phyloP scores from a whole-genome alignment of 2,113 vertebrate genomes.

The Peucedramus taeniatus region DNA sequence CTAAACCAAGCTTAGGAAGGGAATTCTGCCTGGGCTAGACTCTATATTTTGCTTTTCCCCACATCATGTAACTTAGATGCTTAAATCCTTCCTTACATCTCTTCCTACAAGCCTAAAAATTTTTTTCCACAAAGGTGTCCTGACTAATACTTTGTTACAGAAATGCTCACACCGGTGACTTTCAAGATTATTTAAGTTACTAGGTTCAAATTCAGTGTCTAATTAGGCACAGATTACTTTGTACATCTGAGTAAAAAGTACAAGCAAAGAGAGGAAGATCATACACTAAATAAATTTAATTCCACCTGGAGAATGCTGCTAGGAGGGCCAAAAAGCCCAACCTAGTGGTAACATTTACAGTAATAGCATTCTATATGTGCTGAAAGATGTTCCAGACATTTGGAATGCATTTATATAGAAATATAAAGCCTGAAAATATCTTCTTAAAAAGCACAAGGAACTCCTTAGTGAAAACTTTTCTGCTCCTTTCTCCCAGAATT shows the following conservation, averaged over 20 bases:
- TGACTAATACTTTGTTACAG: not conserved
- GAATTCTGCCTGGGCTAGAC: not conserved
- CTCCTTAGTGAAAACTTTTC: not conserved
- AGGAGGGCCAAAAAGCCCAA: not conserved
- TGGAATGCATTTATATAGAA: no score
- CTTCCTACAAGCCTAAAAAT: not conserved
- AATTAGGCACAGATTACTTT: not conserved
- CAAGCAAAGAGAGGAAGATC: not conserved
- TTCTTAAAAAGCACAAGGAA: not conserved
- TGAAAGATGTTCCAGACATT: not conserved
- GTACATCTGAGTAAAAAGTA: not conserved
- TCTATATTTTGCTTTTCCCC: not conserved
- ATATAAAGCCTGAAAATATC: slow-evolving; percentile 11
- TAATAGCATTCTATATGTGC: not conserved
- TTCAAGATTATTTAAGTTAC: not conserved
- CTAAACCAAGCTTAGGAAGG: not conserved
- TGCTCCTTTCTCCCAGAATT: not conserved
- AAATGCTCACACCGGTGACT: not conserved
- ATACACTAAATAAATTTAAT: not conserved
- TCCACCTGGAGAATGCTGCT: not conserved
- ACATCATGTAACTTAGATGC: rapidly evolving
- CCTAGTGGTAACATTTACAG: not conserved
- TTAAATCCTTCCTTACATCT: not conserved
- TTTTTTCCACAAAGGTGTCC: not conserved
- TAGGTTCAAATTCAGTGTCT: not conserved